A percentile compares a stretch with the other conserved stretches of the same genome.
These are phyloP conservation scores for Platycercus adscitus DNA, from an alignment of 2,113 vertebrate genomes.

Conservation along the genomic window DNA sequence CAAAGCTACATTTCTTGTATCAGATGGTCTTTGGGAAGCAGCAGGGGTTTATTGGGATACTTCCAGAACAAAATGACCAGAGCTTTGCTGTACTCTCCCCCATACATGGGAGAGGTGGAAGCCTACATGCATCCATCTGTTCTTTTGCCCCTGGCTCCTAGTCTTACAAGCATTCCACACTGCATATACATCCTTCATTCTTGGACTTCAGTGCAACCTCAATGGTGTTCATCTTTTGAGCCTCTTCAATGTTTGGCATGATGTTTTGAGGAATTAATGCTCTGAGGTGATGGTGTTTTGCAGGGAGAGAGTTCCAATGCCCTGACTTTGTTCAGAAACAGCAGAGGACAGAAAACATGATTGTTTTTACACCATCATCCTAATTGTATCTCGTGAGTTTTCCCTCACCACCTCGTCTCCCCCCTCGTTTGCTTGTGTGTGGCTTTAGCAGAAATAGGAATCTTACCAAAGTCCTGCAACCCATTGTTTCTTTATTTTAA, in stretches of 20 bases:
- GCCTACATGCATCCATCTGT: not conserved
- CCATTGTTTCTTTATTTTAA: constrained; percentile 39
- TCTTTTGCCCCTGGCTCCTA: not conserved
- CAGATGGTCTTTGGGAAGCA: not conserved
- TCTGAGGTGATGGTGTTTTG: not conserved
- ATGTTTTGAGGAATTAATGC: not conserved
- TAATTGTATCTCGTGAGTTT: not conserved
- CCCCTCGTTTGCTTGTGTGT: not conserved
- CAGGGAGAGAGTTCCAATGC: not conserved
- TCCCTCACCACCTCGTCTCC: not conserved
- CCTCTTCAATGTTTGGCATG: not conserved
- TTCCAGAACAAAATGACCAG: not conserved
- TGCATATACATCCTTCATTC: not conserved
- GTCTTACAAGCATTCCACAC: not conserved
- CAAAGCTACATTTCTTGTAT: not conserved
- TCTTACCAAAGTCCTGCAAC: constrained; percentile 43
- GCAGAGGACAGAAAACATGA: not conserved
- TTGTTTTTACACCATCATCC: not conserved
- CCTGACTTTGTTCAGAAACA: not conserved
- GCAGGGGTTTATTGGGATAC: not conserved
- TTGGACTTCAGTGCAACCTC: not conserved
- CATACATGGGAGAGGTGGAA: not conserved
- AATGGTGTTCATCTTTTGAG: not conserved
- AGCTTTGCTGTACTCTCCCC: not conserved
- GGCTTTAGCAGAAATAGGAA: constrained; percentile 3